Conservation (phyloP, 30 jellyfish, hydroid and myxozoan species). For the Hydractinia echinata region DNA sequence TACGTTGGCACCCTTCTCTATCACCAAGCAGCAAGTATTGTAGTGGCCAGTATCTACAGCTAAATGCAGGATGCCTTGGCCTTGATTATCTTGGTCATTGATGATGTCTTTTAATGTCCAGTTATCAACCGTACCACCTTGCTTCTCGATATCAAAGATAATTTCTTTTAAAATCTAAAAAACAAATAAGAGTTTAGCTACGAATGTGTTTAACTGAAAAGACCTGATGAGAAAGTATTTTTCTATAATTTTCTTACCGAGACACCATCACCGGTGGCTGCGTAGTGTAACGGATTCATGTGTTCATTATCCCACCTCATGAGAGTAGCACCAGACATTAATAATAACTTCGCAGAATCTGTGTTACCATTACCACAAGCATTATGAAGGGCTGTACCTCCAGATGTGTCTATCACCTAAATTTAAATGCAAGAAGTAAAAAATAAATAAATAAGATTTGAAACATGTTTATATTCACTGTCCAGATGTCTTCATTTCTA, state of each 20-base stretch:
- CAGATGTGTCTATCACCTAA: conserved; percentile 57
- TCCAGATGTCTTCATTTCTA: too few relatives aligned
- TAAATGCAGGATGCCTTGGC: conserved; percentile 44
- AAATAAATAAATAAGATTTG: not conserved
- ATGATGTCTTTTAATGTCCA: conserved; percentile 26
- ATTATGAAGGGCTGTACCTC: conserved; percentile 50
- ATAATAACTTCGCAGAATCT: conserved; percentile 22
- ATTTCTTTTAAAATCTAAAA: conserved; percentile 39
- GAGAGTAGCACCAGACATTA: conserved; percentile 33
- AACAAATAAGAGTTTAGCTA: not conserved
- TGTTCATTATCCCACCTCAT: conserved; percentile 48
- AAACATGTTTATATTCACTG: not conserved
- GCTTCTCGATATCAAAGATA: conserved; percentile 20
- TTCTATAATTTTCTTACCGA: conserved; percentile 9
- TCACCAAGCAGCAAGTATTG: conserved; percentile 24
- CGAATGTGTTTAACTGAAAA: too few relatives aligned
- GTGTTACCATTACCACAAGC: conserved; percentile 63
- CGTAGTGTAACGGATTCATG: conserved; percentile 61
- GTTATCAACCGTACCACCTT: conserved; percentile 6
- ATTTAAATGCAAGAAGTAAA: not conserved
- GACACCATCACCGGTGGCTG: conserved; percentile 51
- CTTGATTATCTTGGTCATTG: conserved; percentile 44
- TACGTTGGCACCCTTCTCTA: conserved; percentile 46
- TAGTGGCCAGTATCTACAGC: conserved; percentile 53
- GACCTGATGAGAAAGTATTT: too few relatives aligned